A percentile compares a stretch with the other conserved stretches of the same genome.
Evolutionary conservation across 2,797 vertebrate genomes (phyloP).

Genomic region (Scolopax bukidnonensis): DNA sequence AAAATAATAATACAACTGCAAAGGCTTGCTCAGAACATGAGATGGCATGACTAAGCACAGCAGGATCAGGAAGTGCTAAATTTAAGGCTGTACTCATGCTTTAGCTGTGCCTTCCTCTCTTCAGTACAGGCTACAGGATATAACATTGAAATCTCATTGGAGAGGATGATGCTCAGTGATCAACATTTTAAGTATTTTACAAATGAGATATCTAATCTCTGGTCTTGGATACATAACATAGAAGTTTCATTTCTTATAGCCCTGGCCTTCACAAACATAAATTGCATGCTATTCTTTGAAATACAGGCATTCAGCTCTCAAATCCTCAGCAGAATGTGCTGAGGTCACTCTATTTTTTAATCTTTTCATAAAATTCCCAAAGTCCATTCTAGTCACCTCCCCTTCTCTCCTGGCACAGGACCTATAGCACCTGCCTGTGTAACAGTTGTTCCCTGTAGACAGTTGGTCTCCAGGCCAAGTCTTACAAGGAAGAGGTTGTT

Average conservation of each 20-base stretch:
- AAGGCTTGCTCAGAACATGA: neutral
- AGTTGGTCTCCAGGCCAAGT: neutral
- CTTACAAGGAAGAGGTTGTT: neutral
- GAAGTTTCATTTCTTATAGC: neutral
- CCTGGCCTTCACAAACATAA: neutral
- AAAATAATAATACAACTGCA: neutral
- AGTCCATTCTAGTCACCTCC: neutral
- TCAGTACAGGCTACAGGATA: neutral
- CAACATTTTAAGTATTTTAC: neutral
- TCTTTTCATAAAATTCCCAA: neutral
- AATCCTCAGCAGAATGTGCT: neutral
- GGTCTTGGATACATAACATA: neutral
- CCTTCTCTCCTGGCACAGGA: neutral
- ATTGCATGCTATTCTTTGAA: neutral
- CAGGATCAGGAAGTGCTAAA: neutral
- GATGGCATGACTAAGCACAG: neutral
- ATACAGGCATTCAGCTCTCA: neutral
- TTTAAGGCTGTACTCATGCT: neutral
- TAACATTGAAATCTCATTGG: neutral
- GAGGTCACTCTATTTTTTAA: neutral
- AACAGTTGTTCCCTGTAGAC: neutral
- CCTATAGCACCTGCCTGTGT: fast-evolving
- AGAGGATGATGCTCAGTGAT: neutral
- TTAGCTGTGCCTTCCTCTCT: neutral
- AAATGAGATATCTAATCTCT: neutral